Conservation (phyloP, 2,888 invertebrate species). For the Macrophya alboannulata region DNA sequence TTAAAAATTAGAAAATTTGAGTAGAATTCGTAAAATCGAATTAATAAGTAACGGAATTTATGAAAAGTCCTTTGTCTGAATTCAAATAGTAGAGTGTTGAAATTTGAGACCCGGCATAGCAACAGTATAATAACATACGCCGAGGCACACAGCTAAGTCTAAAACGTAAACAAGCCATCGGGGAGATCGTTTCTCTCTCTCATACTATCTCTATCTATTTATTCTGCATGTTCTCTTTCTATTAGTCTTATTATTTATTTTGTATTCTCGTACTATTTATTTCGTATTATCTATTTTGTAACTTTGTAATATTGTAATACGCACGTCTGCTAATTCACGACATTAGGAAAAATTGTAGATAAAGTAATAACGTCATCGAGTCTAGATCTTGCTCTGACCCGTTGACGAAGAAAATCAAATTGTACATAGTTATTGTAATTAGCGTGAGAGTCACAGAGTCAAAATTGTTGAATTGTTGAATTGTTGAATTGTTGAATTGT, state of each 20-base stretch:
- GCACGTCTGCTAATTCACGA: not conserved
- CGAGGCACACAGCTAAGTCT: not conserved
- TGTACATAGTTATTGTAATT: not conserved
- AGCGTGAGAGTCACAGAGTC: not conserved
- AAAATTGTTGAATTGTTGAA: not conserved
- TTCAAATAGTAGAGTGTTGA: conserved; percentile 8
- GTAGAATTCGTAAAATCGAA: not conserved
- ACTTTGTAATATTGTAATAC: not conserved
- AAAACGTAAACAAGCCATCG: conserved; percentile 26
- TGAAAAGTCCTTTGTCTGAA: not conserved
- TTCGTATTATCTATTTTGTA: not conserved
- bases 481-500: too few relatives aligned
- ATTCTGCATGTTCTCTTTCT: not conserved
- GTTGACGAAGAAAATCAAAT: not conserved
- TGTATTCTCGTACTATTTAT: too few relatives aligned
- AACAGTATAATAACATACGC: conserved; percentile 14
- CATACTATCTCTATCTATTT: not conserved
- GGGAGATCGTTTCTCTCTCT: conserved; percentile 25
- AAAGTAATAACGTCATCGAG: not conserved
- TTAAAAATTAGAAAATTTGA: too few relatives aligned
- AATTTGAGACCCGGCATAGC: not conserved
- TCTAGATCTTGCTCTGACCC: not conserved
- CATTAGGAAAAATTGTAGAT: not conserved
- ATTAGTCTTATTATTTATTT: not conserved
- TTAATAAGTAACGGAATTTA: not conserved